A percentile compares a stretch with the other conserved stretches of the same genome.
These are phyloP conservation scores for Patella depressa DNA, from an alignment of 2,888 invertebrate species.

Conservation along the genomic window DNA sequence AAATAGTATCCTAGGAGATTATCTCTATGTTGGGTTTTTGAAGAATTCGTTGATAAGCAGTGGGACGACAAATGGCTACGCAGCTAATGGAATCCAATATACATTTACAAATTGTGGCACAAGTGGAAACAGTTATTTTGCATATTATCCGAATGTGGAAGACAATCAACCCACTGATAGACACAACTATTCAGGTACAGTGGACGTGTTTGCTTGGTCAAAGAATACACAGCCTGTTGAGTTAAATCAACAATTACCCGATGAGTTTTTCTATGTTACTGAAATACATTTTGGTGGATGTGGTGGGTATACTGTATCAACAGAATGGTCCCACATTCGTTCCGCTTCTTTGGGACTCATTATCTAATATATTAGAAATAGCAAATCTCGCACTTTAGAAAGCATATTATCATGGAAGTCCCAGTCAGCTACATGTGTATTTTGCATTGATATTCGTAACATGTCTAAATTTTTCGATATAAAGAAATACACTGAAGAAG, in stretches of 20 bases:
- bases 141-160: constrained; percentile 8
- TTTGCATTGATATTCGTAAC: no score
- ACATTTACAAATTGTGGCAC: background rate
- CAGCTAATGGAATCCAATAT: background rate
- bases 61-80: background rate
- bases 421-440: no score
- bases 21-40: constrained; percentile 8
- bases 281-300: constrained; percentile 21
- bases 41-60: background rate
- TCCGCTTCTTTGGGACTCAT: constrained; percentile 5
- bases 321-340: background rate
- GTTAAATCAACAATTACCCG: background rate
- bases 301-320: constrained; percentile 7
- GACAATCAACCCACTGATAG: background rate
- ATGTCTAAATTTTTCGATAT: no score
- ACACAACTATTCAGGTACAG: no score
- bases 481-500: no score
- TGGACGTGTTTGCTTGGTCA: constrained; percentile 6
- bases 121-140: background rate
- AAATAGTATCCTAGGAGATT: constrained; percentile 3
- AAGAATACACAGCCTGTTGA: background rate
- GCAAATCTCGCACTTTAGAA: no score
- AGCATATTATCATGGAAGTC: no score
- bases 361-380: no score
- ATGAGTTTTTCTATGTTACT: constrained; percentile 11